A percentile compares a stretch with the other conserved stretches of the same genome.
Conservation (phyloP, 2,888 invertebrate genomes). For the Oxytorus armatus region DNA sequence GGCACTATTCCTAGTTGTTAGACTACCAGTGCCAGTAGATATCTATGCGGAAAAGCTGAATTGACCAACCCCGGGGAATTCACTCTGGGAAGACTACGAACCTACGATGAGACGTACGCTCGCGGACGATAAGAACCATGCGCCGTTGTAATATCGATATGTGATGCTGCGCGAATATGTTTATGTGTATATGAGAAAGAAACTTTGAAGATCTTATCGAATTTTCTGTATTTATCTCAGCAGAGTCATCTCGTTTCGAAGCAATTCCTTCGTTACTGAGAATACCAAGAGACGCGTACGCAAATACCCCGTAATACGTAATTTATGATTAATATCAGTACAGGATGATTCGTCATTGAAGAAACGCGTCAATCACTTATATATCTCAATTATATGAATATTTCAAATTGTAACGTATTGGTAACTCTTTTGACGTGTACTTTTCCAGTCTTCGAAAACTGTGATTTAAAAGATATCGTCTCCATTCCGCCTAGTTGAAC, state of each 20-base stretch:
- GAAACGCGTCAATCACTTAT: conserved; percentile 12
- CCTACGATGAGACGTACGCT: conserved; percentile 29
- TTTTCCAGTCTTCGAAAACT: too few species aligned
- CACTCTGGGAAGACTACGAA: conserved; percentile 46
- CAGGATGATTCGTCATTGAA: conserved; percentile 27
- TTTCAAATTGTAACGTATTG: too few species aligned
- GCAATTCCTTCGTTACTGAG: conserved; percentile 44
- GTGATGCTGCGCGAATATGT: background rate
- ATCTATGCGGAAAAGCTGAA: conserved; percentile 48
- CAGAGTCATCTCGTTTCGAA: conserved; percentile 51
- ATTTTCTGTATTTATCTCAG: conserved; percentile 54
- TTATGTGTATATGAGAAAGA: conserved; percentile 7
- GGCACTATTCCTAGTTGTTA: conserved; percentile 34
- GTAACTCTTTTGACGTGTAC: too few species aligned
- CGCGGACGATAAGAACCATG: conserved; percentile 55
- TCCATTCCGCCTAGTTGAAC: too few species aligned
- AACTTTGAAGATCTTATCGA: conserved; percentile 51
- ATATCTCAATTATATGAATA: too few species aligned
- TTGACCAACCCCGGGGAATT: conserved; percentile 51
- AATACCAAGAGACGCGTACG: conserved; percentile 28
- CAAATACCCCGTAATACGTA: conserved; percentile 30
- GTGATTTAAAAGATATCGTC: too few species aligned
- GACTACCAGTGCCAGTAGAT: conserved; percentile 11
- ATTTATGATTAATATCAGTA: conserved; percentile 41
- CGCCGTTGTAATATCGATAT: conserved; percentile 15